Evolutionary conservation across 2,113 vertebrate species (phyloP).

Genomic region (Cariama cristata): DNA sequence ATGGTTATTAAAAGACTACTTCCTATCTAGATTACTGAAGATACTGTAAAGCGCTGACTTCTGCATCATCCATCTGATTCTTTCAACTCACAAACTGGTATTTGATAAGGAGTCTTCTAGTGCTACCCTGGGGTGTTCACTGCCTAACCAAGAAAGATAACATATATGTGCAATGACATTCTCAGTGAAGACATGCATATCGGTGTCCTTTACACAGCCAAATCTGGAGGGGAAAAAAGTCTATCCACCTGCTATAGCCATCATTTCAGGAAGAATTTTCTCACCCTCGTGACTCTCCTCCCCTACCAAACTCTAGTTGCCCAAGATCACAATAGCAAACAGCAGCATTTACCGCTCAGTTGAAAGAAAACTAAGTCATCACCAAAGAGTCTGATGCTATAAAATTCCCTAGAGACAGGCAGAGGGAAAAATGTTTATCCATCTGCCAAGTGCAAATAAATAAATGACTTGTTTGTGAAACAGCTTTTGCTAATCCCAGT

Average conservation of each 20-base stretch:
- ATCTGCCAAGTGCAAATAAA: neutral
- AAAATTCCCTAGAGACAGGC: neutral
- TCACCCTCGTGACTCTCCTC: neutral
- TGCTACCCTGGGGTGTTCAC: accelerated
- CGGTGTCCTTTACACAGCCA: neutral
- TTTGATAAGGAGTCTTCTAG: neutral
- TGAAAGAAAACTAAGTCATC: neutral
- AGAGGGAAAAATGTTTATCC: neutral
- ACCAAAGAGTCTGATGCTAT: neutral
- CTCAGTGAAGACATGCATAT: neutral
- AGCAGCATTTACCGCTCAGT: neutral
- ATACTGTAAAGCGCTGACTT: neutral
- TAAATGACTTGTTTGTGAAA: neutral
- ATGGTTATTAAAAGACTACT: neutral
- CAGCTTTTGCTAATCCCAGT: neutral
- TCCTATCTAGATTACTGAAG: neutral
- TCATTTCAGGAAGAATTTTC: neutral
- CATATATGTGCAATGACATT: neutral
- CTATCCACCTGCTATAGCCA: neutral
- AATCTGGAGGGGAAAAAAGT: neutral
- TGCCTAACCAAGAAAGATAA: neutral
- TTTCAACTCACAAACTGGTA: neutral
- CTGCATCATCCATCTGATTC: neutral
- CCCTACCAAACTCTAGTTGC: neutral
- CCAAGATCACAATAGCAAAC: neutral